Conservation (phyloP, 2,797 vertebrate genomes). For the Acestrorhynchus altus region DNA sequence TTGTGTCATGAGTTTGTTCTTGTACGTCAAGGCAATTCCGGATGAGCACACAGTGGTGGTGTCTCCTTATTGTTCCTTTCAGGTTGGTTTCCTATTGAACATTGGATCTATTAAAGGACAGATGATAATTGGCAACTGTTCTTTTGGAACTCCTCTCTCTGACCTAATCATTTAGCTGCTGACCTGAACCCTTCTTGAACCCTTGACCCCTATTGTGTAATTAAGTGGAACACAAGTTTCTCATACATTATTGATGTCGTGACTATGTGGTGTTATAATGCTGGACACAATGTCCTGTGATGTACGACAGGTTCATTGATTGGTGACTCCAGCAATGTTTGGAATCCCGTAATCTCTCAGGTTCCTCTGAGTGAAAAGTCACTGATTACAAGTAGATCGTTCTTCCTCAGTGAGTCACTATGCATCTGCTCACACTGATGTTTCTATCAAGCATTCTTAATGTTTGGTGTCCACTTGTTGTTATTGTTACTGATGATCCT, state of each 20-base stretch:
- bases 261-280: not conserved
- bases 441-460: too few relatives aligned
- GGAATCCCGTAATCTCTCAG: conserved; percentile 3
- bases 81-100: not conserved
- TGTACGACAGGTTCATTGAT: conserved; percentile 1
- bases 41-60: not conserved
- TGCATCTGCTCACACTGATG: not conserved
- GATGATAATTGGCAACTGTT: not conserved
- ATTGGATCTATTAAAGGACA: not conserved
- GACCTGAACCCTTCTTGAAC: not conserved
- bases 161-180: not conserved
- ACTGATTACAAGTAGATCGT: not conserved
- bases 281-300: conserved; percentile 17
- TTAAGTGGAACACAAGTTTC: not conserved
- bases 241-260: not conserved
- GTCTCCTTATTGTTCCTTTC: not conserved
- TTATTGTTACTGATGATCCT: too few relatives aligned
- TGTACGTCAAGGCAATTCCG: not conserved
- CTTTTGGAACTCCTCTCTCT: not conserved
- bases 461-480: too few relatives aligned
- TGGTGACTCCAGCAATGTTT: not conserved
- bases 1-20: not conserved
- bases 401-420: not conserved
- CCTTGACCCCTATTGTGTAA: not conserved
- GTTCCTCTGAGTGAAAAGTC: conserved; percentile 5